Base-by-base conservation (phyloP, 2,113 vertebrate genomes). In the Dunckerocampus dactyliophorus region DNA sequence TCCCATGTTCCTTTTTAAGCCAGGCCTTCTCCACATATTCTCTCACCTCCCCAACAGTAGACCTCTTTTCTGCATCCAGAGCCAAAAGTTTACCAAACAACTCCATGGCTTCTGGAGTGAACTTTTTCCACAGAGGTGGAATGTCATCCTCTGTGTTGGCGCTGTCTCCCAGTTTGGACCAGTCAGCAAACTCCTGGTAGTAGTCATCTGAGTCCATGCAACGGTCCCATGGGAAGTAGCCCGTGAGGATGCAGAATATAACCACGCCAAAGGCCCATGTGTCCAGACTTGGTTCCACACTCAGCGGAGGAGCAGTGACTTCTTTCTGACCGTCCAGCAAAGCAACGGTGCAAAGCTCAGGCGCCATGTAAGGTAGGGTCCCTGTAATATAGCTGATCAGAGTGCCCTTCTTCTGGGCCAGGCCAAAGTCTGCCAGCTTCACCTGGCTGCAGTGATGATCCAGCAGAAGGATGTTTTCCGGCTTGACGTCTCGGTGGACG, bases 171-270 rank as follows among this genome's bases (percentile, higher is more conserved):
- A 19, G 37, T 22, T 8, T 62, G 28, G 78, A 80, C 95, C 95
- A 98, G 52, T 87, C 79, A 16, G 92, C 80, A 67, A 95, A 98
- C 84, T 96, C 94, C 78, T 92, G 88, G n/a, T 94, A 97, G 87
- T 95, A 97, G 62, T 93, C 91, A 52, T 97, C 95, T 0, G 85
- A 59, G 0, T 85, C 82, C 63, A 89, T 69, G 59, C 93, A 95
- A 80, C 88, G 80, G 67, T 97, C 95, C 95, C 95, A 97, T 66
- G 95, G 95, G 79, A 97, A 97, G 81, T 93, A 96, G 34, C 95
- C 95, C 0, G 95, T 97, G 51, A 98, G 93, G 20, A 97, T 90
- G 80, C 94, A 97, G 85, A 97, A 98, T 11, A 97, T 90, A 52
- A 98, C 86, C 59, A 97, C 95, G 0, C 92, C 95, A 0, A 98